Conservation (phyloP, 2,113 vertebrate genomes). For the Lonchura striata region DNA sequence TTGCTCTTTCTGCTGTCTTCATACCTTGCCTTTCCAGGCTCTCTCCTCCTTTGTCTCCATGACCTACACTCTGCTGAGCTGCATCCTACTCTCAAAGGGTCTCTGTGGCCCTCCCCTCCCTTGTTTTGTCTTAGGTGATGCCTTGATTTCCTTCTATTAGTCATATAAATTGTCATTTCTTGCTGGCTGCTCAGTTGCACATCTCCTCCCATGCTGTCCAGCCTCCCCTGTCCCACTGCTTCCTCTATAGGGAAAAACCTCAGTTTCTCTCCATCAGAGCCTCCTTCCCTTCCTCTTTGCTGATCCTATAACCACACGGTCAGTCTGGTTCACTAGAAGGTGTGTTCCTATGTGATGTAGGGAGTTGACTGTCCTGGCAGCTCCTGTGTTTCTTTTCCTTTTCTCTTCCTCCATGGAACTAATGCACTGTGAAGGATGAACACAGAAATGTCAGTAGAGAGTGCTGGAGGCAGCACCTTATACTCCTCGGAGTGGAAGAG, state of each 20-base stretch:
- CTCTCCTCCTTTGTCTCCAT: neutral
- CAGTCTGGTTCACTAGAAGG: neutral
- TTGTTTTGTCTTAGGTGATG: neutral
- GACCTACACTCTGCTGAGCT: neutral
- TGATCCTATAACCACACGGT: fast-evolving
- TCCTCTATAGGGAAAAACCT: neutral
- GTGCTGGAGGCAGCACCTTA: neutral
- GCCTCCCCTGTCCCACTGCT: neutral
- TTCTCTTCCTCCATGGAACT: neutral
- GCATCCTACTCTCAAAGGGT: neutral
- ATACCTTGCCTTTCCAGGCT: neutral
- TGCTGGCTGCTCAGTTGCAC: neutral
- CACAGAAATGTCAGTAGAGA: neutral
- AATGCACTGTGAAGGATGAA: neutral
- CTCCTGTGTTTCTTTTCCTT: neutral
- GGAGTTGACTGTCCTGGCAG: neutral
- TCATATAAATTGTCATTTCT: neutral
- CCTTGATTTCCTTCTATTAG: neutral
- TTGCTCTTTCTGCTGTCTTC: neutral
- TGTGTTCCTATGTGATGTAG: neutral
- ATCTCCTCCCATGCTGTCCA: neutral
- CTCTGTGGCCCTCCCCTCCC: neutral
- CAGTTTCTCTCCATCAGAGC: neutral
- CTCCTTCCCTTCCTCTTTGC: neutral
- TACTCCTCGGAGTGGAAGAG: neutral